Base-by-base conservation (phyloP, 1,140 invertebrate genomes). In the Tachypleus tridentatus region DNA sequence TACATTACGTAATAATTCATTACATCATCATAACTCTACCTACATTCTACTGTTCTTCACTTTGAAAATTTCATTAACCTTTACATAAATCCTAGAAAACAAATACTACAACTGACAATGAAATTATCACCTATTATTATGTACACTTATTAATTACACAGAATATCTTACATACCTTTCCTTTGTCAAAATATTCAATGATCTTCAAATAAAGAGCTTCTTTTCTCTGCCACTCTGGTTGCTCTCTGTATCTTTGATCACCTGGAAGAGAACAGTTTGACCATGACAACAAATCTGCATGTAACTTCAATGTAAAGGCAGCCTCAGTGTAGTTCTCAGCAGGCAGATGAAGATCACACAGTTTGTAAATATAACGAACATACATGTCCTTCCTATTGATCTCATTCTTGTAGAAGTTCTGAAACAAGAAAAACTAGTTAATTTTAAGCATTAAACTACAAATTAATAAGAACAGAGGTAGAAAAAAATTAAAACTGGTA, bases 371-470 rank as follows among this genome's bases (percentile, higher is more conserved):
- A 74, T 98, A 98, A 57, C 93, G 84, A 50, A 98, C 79, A 76
- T 97, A 98, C 88, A 98, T 94, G 76, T 97, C 93, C 72, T 93
- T 90, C 50, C 94, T 84, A 72, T 94, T 91, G 65, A 97, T 95
- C 69, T 80, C 93, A 74, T 93, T 91, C 76, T 96, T 93, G 79
- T 97, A 98, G 75, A 97, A 98, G 74, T 97, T 94, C 87, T 93
- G 80, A 54, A 83, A 80, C 29, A 29, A 29, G 29, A 29, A 29
- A 29, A 29, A 29, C 29, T 1, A 29, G 29, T 29, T 29, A 29
- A 29, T 29, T 29, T 29, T 29, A 29, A 29, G 2, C 29, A 29
- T 29, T 29, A 29, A 29, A 29, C 29, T 29, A 29, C 29, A 29
- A 1, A 29, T 29, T 29, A 29, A 29, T 29, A 29, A 29, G 29